Evolutionary conservation across 37 sponge, comb jelly and placozoan genomes (phyloP).

Genomic region (Axinella damicornis): DNA sequence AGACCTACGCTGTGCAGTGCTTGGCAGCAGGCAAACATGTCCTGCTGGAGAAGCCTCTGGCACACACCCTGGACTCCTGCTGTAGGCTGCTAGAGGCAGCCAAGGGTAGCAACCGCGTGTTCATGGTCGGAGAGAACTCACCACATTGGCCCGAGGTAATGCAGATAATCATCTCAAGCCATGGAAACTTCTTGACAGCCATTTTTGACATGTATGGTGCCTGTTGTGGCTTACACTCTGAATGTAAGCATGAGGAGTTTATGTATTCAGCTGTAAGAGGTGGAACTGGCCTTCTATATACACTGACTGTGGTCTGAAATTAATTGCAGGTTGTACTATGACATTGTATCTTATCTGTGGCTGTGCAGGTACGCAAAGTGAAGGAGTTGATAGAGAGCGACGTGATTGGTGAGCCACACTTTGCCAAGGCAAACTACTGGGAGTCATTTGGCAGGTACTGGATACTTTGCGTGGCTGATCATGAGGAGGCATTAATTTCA

Average conservation of each 20-base stretch:
- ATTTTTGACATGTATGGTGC: too few species aligned
- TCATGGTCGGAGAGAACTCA: constrained; percentile 68
- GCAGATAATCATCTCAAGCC: too few species aligned
- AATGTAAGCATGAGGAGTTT: too few species aligned
- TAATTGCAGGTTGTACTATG: too few species aligned
- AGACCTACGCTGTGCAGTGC: constrained; percentile 23
- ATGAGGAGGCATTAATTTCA: too few species aligned
- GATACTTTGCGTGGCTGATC: too few species aligned
- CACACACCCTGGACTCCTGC: constrained; percentile 40
- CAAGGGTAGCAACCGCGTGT: constrained; percentile 2
- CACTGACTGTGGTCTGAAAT: too few species aligned
- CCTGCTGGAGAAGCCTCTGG: constrained; percentile 73
- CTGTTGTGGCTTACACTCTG: too few species aligned
- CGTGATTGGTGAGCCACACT: constrained; percentile 50
- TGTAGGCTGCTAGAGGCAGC: constrained; percentile 27
- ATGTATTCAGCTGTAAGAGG: too few species aligned
- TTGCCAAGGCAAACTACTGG: constrained; percentile 65
- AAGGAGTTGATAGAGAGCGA: constrained; percentile 40
- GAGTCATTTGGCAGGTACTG: constrained; percentile 36
- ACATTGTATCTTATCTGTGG: too few species aligned
- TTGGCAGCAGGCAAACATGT: constrained; percentile 60
- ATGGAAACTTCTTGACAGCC: too few species aligned
- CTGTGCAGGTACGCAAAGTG: constrained; percentile 41
- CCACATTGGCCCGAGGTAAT: constrained; percentile 73
- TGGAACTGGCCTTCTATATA: too few species aligned